Conservation (phyloP, 2,888 invertebrate genomes). For the Fragum sueziense region DNA sequence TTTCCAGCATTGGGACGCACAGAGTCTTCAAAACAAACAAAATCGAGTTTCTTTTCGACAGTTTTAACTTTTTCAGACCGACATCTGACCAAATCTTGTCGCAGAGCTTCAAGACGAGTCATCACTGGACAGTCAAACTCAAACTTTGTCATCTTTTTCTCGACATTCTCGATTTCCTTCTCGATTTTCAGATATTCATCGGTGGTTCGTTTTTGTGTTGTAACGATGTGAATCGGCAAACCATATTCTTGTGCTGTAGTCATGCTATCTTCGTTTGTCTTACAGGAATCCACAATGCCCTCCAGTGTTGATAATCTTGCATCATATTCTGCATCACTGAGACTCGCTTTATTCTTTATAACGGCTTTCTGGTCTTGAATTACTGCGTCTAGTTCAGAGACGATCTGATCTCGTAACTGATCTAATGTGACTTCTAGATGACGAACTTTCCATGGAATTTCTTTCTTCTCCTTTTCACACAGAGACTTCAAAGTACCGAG, state of each 20-base stretch:
- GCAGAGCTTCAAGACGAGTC: background rate
- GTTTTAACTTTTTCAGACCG: background rate
- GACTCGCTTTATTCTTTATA: too few relatives aligned
- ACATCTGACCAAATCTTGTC: background rate
- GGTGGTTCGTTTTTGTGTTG: background rate
- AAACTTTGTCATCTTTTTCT: background rate
- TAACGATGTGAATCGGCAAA: background rate
- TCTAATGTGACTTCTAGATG: background rate
- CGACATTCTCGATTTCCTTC: background rate
- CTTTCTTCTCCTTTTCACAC: too few relatives aligned
- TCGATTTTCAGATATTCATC: background rate
- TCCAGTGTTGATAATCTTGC: too few relatives aligned
- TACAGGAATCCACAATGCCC: too few relatives aligned
- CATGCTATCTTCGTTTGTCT: background rate
- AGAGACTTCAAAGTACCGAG: background rate
- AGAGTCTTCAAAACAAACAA: background rate
- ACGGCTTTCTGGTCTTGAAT: background rate
- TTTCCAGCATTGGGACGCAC: background rate
- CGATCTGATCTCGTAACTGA: background rate
- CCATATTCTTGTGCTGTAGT: background rate
- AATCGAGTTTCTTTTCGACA: too few relatives aligned
- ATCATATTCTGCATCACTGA: too few relatives aligned
- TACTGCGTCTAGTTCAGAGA: background rate
- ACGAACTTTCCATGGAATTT: too few relatives aligned
- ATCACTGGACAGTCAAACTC: background rate